A percentile compares a stretch with the other conserved stretches of the same genome.
Conservation (phyloP, 1,140 invertebrate species). For the Berghia stephanieae region DNA sequence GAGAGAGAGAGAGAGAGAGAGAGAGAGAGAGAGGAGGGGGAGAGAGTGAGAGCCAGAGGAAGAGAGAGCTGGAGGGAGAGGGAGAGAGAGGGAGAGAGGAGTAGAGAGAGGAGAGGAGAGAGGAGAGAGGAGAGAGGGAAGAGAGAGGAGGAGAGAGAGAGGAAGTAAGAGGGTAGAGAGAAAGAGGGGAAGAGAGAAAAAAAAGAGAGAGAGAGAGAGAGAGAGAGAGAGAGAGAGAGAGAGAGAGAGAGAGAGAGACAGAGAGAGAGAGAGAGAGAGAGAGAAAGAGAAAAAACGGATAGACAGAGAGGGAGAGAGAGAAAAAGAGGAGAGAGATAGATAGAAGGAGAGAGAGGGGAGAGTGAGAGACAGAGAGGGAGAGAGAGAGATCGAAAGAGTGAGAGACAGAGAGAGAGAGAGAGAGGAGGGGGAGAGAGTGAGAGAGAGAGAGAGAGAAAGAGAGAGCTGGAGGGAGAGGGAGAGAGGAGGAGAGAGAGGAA, state of each 20-base stretch:
- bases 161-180: no score
- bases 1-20: no score
- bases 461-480: no score
- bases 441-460: neutral
- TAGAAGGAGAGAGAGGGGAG: conserved; percentile 6
- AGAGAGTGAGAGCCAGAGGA: no score
- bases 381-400: neutral
- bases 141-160: no score
- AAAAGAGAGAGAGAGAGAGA: neutral
- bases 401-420: neutral
- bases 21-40: no score
- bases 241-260: neutral
- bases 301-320: neutral
- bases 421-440: neutral
- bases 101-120: no score
- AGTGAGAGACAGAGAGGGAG: conserved; percentile 14
- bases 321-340: neutral
- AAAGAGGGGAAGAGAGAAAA: neutral
- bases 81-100: no score
- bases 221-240: neutral
- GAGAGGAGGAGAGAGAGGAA: no score
- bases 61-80: no score
- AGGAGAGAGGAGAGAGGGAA: no score
- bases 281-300: neutral
- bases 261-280: neutral